Percentiles rank a stretch among this genome's conserved stretches.
Evolutionary conservation across 1,140 invertebrate genomes (phyloP).

Genomic region (Triops cancriformis): DNA sequence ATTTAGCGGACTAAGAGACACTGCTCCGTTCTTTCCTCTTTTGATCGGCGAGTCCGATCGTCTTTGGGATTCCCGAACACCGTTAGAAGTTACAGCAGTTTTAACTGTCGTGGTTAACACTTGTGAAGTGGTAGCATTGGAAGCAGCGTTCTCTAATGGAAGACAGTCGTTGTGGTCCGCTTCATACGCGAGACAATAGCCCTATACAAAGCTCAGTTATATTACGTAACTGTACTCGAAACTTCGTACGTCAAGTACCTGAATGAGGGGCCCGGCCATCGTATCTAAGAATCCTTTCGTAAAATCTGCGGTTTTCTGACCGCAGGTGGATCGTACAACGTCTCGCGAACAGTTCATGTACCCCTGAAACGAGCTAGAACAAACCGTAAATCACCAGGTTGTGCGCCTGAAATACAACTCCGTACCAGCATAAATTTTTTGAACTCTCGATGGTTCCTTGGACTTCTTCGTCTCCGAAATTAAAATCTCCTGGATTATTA

Average conservation of each 20-base stretch:
- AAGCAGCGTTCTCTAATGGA: background rate
- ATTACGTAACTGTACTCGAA: background rate
- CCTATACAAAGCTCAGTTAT: conserved; percentile 5
- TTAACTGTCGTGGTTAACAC: background rate
- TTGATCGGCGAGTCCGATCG: background rate
- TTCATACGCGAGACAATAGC: conserved; percentile 24
- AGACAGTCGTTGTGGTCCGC: conserved; percentile 14
- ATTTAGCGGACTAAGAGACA: background rate
- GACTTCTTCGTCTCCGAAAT: background rate
- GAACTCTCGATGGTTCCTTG: conserved; percentile 26
- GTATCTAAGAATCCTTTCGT: conserved; percentile 35
- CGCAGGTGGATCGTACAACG: conserved; percentile 33
- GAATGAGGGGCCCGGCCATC: conserved; percentile 36
- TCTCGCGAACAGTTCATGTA: conserved; percentile 35
- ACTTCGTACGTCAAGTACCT: conserved; percentile 27
- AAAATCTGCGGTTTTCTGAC: conserved; percentile 33
- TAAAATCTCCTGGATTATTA: background rate
- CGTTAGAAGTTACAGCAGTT: background rate
- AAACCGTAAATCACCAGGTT: background rate
- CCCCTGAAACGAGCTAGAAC: conserved; percentile 34
- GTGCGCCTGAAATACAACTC: background rate
- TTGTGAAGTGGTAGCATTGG: background rate
- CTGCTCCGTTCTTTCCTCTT: background rate
- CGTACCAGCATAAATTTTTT: conserved; percentile 28
- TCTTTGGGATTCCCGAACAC: background rate